phyloP scores from a whole-genome alignment of 2,888 invertebrate species.

The Argyresthia goedartella region DNA sequence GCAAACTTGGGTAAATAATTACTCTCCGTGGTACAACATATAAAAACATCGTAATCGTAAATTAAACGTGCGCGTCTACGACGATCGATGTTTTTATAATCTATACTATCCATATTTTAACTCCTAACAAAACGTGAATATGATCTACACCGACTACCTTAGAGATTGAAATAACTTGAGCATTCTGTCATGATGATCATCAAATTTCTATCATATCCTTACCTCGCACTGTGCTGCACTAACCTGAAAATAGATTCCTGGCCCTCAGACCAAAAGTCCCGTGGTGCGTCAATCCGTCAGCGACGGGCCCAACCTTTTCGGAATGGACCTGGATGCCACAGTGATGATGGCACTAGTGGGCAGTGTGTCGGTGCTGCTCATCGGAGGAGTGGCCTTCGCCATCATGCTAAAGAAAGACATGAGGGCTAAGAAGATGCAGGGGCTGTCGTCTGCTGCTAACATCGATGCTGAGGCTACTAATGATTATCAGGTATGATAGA shows the following conservation, averaged over 20 bases:
- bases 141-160: too few species aligned
- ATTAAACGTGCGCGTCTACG: too few species aligned
- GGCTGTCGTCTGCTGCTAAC: constrained; percentile 73
- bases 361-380: constrained; percentile 43
- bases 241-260: background rate
- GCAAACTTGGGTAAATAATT: too few species aligned
- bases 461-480: constrained; percentile 90
- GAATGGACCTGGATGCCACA: constrained; percentile 23
- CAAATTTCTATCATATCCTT: too few species aligned
- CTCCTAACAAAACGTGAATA: too few species aligned
- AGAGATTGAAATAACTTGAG: too few species aligned
- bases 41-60: too few species aligned
- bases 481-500: constrained; percentile 85
- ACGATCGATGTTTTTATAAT: too few species aligned
- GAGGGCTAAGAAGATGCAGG: constrained; percentile 81
- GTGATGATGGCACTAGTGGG: constrained; percentile 38
- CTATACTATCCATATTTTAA: too few species aligned
- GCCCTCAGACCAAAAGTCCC: constrained; percentile 44
- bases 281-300: constrained; percentile 37
- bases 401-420: constrained; percentile 81
- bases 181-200: too few species aligned
- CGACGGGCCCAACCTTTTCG: constrained; percentile 31
- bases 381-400: constrained; percentile 50
- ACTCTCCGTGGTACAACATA: too few species aligned
- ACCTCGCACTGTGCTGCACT: too few species aligned